Conservation (phyloP, 23 tunicate genomes). For the Botrylloides violaceus region DNA sequence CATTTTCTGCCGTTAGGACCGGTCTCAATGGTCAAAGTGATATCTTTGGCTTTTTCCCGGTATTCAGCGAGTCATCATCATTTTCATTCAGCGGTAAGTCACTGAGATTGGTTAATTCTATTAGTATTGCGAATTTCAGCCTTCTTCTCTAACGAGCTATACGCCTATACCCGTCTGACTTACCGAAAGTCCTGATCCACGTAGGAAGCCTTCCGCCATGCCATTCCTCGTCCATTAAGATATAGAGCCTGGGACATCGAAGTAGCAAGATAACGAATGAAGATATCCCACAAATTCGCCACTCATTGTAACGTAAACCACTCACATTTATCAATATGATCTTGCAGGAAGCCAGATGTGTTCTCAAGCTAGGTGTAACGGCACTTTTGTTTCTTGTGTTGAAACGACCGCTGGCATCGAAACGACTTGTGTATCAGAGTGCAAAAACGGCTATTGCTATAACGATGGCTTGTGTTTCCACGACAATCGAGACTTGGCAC, state of each 20-base stretch:
- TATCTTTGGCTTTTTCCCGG: background rate
- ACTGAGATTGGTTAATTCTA: too few species aligned
- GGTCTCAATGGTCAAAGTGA: slow-evolving; percentile 5
- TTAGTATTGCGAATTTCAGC: too few species aligned
- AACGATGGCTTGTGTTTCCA: slow-evolving; percentile 73
- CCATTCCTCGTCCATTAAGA: too few species aligned
- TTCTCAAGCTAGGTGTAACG: background rate
- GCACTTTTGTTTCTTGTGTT: slow-evolving; percentile 30
- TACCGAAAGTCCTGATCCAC: too few species aligned
- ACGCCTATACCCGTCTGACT: too few species aligned
- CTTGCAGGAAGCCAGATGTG: slow-evolving; percentile 4
- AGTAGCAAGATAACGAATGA: too few species aligned
- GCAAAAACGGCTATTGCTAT: slow-evolving; percentile 44
- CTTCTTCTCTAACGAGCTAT: too few species aligned
- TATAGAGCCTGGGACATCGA: too few species aligned
- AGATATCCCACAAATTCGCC: too few species aligned
- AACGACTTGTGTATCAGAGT: slow-evolving; percentile 42
- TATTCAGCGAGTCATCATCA: background rate
- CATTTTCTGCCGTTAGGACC: background rate
- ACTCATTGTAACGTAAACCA: too few species aligned
- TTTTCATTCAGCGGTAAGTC: slow-evolving; percentile 22
- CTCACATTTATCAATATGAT: too few species aligned
- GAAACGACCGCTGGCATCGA: slow-evolving; percentile 42
- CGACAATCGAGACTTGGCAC: slow-evolving; percentile 1
- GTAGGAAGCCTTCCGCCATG: too few species aligned